These are phyloP conservation scores for Octopus bimaculoides DNA, from an alignment of 1,140 invertebrate species.

Conservation along the genomic window DNA sequence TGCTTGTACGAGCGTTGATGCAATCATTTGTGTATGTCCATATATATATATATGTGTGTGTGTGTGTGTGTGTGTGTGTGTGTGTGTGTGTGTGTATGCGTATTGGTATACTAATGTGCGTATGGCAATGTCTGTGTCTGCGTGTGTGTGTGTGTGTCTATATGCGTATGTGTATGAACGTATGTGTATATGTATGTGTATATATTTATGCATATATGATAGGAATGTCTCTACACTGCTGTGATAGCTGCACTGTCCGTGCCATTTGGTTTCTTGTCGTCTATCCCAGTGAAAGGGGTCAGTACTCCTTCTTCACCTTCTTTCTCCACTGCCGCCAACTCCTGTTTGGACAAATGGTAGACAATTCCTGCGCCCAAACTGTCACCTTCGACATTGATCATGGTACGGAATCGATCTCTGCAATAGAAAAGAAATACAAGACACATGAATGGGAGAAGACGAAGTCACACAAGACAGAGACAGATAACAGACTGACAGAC, in stretches of 20 bases:
- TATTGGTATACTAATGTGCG: background rate
- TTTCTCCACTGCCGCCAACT: conserved; percentile 57
- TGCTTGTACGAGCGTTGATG: background rate
- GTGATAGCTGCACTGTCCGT: conserved; percentile 31
- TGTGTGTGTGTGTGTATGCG: background rate
- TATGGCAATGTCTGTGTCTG: background rate
- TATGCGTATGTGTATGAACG: background rate
- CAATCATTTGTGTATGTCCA: background rate
- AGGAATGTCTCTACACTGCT: conserved; percentile 22
- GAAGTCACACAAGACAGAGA: conserved; percentile 6
- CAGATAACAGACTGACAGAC: no score
- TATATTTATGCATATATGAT: background rate
- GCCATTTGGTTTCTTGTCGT: conserved; percentile 30
- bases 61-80: conserved; percentile 11
- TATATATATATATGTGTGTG: background rate
- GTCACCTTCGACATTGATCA: conserved; percentile 95
- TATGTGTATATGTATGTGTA: conserved; percentile 6
- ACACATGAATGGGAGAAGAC: background rate
- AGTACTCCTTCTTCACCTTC: conserved; percentile 23
- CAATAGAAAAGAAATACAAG: conserved; percentile 38
- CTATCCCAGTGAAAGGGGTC: background rate
- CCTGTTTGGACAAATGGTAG: conserved; percentile 80
- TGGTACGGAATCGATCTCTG: conserved; percentile 93
- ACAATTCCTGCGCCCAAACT: conserved; percentile 91
- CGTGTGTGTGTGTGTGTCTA: conserved; percentile 8